Evolutionary conservation across 1,140 invertebrate genomes (phyloP).

Genomic region (Branchinecta lynchi): DNA sequence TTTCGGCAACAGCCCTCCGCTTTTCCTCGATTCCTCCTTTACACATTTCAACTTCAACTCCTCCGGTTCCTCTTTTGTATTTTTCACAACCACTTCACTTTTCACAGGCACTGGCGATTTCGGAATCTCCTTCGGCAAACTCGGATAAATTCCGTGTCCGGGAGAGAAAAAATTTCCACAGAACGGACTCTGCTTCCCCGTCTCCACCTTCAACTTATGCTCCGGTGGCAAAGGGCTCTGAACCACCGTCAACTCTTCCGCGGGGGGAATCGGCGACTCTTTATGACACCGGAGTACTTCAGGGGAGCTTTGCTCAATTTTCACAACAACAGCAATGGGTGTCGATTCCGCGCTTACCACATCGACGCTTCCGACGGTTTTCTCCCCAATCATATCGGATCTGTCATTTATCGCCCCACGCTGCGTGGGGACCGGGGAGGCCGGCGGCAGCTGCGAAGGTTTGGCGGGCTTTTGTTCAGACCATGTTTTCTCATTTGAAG

Average conservation of each 20-base stretch:
- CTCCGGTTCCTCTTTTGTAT: neutral
- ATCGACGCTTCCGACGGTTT: neutral
- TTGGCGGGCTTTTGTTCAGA: neutral
- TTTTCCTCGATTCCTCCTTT: constrained; percentile 1
- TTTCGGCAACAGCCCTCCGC: neutral
- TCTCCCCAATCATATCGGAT: neutral
- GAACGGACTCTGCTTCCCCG: constrained; percentile 5
- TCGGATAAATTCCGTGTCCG: constrained; percentile 4
- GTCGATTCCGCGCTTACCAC: too few relatives aligned
- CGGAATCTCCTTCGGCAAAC: neutral
- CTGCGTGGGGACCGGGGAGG: neutral
- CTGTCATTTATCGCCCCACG: neutral
- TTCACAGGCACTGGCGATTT: neutral
- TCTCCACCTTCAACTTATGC: neutral
- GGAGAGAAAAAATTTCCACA: constrained; percentile 2
- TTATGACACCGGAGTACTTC: neutral
- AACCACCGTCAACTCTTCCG: neutral
- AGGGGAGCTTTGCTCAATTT: neutral
- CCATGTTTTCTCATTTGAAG: neutral
- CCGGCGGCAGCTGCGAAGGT: neutral
- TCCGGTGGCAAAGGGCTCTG: neutral
- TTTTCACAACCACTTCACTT: neutral
- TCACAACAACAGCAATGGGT: neutral
- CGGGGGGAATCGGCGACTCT: neutral
- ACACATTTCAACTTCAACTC: neutral